Base-by-base conservation (phyloP, 2,113 vertebrate genomes). In the Apodemus speciosus region DNA sequence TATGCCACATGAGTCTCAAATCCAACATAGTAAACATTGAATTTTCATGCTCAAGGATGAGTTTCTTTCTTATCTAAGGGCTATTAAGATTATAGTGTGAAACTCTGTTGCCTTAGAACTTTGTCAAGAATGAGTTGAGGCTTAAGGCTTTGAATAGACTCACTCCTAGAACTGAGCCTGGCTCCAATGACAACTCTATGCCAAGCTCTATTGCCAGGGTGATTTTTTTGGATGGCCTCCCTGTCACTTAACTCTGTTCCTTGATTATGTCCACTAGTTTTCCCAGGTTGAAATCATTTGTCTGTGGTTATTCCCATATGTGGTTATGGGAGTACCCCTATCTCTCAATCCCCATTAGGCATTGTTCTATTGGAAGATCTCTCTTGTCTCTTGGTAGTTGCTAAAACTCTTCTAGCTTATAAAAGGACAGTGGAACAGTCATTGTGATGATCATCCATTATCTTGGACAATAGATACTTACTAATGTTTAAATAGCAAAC, bases 241-340 rank as follows among this genome's bases (percentile, higher is more conserved):
- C 1, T 16, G 53, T 20, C 6, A 11, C 20, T 21, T n/a, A 18
- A 2, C n/a, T 95, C 23, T 77, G 3, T 16, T 11, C 46, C 49
- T 62, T 2, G 4, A 27, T 30, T 9, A 4, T 4, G 2, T 7
- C 20, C 21, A 38, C 11, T 16, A 7, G 0, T 51, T 88, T 2
- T 75, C 21, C 32, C 30, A 8, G 43, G 32, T 43, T 32, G 20
- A 25, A 85, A 3, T 56, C 43, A 11, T 27, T 1, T n/a, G 14
- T 27, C 9, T 13, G 20, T 40, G 68, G 9, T 27, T 38, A 15
- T n/a, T 7, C 10, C 32, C 15, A 51, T 38, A 25, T 21, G 9
- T 30, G 2, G 30, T 30, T 49, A 5, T 64, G 10, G 20, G 3
- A 32, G 1, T 56, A 56, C 60, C 40, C 20, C 46, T 16, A 8